Base-by-base conservation (phyloP, 2,113 vertebrate genomes). In the Galeopterus variegatus region DNA sequence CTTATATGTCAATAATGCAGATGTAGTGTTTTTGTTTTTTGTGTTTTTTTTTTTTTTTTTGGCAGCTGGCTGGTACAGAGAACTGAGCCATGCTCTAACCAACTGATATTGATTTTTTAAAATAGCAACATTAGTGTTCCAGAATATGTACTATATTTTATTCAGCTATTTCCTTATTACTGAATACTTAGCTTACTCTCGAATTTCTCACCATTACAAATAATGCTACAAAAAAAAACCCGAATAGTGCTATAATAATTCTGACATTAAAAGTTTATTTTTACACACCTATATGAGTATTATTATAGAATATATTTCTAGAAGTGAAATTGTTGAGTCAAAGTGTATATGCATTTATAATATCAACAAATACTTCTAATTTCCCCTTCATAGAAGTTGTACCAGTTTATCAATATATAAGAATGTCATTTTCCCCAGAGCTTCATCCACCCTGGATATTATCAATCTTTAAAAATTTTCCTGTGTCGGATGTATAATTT, bases 311-410 rank as follows among this genome's bases (percentile, higher is more conserved):
- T n/a, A 60, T 36, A 70, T 92, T 86, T 11, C 26, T 77, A 80
- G 23, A 94, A 88, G 65, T 84, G n/a, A 83, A 94, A 90, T 75
- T 69, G 80, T 70, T 92, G 36, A 41, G 15, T 83, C 67, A 92
- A 89, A 95, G 33, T 6, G 52, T 82, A 67, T 93, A n/a, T 54
- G 14, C 41, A 56, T 54, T 87, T 23, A 67, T 67, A 82, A 65
- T 88, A 82, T 73, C 54, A 36, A 75, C 26, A 75, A 64, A 87
- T 81, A 88, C 19, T 87, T 69, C 15, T 4, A 69, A 52, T 80
- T 73, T 86, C 19, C 60, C 23, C 80, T 33, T 76, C 82, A 87
- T 89, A 89, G 36, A 81, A 54, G 24, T 75, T 92, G 19, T 89
- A n/a, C 8, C 50, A 60, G 1, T 92, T 96, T 84, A 88, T 92